Evolutionary conservation across 1,140 invertebrate genomes (phyloP).

Genomic region (Amyelois transitella): DNA sequence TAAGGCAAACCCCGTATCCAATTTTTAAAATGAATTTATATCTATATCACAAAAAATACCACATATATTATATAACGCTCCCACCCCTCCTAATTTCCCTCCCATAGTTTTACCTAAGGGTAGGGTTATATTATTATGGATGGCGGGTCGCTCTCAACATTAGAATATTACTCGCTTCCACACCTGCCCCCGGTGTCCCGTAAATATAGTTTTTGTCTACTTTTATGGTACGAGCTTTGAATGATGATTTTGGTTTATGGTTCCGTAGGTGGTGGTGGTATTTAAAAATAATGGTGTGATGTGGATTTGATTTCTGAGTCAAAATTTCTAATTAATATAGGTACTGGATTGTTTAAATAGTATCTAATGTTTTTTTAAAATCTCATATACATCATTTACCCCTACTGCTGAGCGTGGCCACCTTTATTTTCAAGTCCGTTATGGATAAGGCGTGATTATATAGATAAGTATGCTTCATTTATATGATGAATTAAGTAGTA

Average conservation of each 20-base stretch:
- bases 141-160: constrained; percentile 51
- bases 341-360: no score
- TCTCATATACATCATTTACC: no score
- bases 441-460: no score
- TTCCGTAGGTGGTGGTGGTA: not conserved
- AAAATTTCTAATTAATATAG: constrained; percentile 6
- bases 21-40: no score
- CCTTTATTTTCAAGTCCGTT: no score
- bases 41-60: no score
- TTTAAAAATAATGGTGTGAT: not conserved
- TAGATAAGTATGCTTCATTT: no score
- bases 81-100: not conserved
- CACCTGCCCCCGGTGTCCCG: constrained; percentile 37
- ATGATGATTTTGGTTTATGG: constrained; percentile 18
- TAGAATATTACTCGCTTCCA: constrained; percentile 52
- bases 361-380: no score
- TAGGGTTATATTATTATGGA: constrained; percentile 57
- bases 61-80: not conserved
- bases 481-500: no score
- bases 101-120: constrained; percentile 16
- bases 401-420: no score
- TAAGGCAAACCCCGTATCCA: no score
- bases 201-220: constrained; percentile 48
- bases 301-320: constrained; percentile 17
- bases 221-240: constrained; percentile 25